Conservation (phyloP, 2,113 vertebrate genomes). For the Formicarius rufipectus region DNA sequence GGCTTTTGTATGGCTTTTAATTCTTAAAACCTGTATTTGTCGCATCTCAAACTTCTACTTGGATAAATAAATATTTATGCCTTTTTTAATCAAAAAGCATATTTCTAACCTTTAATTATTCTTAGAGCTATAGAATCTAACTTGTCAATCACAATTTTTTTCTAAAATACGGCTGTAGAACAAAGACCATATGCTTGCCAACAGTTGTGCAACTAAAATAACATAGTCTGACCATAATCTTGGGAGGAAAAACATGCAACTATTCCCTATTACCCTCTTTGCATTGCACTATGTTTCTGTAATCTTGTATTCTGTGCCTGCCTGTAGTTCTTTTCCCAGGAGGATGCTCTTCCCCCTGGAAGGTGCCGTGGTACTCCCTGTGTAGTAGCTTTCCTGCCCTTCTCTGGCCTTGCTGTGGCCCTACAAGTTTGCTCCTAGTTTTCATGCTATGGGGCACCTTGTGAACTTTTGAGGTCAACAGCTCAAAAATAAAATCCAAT, state of each 20-base stretch:
- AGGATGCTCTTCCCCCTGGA: neutral
- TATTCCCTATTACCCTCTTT: neutral
- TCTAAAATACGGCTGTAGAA: neutral
- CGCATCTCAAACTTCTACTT: neutral
- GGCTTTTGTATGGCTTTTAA: neutral
- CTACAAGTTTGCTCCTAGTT: neutral
- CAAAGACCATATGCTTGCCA: neutral
- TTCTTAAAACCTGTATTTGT: neutral
- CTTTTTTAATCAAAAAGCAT: neutral
- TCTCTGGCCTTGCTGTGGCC: neutral
- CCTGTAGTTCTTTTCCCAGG: neutral
- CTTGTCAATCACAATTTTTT: neutral
- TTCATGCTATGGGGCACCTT: neutral
- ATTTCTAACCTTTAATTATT: neutral
- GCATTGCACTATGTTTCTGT: neutral
- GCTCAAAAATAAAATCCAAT: neutral
- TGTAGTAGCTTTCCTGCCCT: neutral
- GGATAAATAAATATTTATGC: neutral
- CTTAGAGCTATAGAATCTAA: neutral
- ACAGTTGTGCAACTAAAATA: neutral
- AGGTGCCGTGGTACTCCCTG: accelerated
- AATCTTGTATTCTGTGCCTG: neutral
- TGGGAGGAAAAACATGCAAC: neutral
- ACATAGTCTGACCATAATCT: neutral
- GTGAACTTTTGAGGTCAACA: neutral